phyloP scores from a whole-genome alignment of 2,113 vertebrate genomes.

The Anguilla rostrata region DNA sequence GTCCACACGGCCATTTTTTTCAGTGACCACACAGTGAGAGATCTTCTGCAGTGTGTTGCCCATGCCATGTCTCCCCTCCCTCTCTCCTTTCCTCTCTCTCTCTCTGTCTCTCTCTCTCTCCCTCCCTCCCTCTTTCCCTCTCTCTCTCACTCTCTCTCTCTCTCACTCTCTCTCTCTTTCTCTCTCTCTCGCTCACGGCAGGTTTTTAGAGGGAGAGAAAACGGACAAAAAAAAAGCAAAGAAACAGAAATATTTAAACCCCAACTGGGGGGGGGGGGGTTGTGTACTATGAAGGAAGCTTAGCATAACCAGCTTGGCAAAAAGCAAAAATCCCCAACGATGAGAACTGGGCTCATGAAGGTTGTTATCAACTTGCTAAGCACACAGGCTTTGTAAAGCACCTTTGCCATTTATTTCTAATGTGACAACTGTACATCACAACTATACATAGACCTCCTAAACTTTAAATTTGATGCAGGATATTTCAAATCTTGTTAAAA shows the following conservation, averaged over 20 bases:
- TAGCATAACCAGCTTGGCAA: no score
- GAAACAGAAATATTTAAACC: background rate
- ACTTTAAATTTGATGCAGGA: no score
- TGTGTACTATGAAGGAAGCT: no score
- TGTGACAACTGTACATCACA: no score
- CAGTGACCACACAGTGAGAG: background rate
- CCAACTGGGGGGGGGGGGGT: no score
- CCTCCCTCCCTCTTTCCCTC: slow-evolving; percentile 21
- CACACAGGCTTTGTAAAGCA: background rate
- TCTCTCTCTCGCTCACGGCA: slow-evolving; percentile 23
- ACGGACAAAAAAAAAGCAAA: background rate
- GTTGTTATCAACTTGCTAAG: no score
- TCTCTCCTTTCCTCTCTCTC: slow-evolving; percentile 41
- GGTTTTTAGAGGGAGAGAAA: background rate
- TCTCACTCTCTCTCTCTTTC: slow-evolving; percentile 25
- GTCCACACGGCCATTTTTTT: background rate
- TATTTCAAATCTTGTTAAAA: no score
- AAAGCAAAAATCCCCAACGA: no score
- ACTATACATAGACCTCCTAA: no score
- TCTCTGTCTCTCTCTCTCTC: slow-evolving; percentile 23
- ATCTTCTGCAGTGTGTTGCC: slow-evolving; percentile 2
- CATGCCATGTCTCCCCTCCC: slow-evolving; percentile 23
- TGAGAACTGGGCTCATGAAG: no score
- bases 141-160: background rate
- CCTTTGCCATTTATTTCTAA: no score